Evolutionary conservation across 2,113 vertebrate genomes (phyloP).

Genomic region (Echinops telfairi): DNA sequence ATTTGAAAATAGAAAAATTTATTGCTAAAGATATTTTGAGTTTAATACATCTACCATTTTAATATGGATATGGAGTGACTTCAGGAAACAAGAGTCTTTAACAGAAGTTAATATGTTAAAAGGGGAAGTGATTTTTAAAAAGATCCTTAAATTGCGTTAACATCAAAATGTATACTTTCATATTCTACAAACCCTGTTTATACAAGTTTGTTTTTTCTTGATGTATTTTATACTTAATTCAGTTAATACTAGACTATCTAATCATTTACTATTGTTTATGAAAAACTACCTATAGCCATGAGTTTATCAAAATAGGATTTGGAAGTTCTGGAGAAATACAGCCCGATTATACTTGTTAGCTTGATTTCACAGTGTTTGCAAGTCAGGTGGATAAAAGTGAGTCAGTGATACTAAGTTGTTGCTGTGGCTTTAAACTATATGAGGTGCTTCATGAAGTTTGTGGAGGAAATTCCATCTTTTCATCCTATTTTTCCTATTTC

Average conservation of each 20-base stretch:
- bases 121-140: background rate
- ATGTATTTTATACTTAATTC: background rate
- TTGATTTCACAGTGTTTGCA: background rate
- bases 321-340: conserved; percentile 22
- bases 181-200: background rate
- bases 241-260: background rate
- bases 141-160: background rate
- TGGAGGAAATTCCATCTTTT: no score
- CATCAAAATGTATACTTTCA: background rate
- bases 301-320: conserved; percentile 18
- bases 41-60: background rate
- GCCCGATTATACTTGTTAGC: conserved; percentile 6
- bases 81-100: background rate
- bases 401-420: background rate
- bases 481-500: background rate
- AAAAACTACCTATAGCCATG: background rate
- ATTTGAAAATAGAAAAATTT: background rate
- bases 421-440: no score
- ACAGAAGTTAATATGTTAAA: background rate
- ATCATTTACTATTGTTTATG: background rate
- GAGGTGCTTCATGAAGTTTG: no score
- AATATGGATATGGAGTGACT: background rate
- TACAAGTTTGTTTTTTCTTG: conserved; percentile 14
- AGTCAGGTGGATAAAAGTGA: background rate
- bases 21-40: background rate